These are phyloP conservation scores for Trachythela sp. DNA, from an alignment of 64 coral and sea anemone genomes.

Conservation along the genomic window DNA sequence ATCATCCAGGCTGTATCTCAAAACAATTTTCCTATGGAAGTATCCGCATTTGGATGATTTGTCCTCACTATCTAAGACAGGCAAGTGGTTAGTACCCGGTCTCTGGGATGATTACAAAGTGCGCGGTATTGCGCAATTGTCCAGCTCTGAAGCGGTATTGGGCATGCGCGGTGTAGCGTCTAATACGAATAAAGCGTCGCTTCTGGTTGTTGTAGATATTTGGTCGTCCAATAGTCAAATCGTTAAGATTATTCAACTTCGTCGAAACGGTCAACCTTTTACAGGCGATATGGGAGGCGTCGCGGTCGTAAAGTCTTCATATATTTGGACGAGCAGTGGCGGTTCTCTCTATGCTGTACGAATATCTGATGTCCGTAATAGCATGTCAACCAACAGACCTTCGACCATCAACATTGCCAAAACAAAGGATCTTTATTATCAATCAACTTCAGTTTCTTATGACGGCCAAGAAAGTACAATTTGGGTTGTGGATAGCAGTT, in stretches of 20 bases:
- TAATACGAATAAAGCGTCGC: constrained; percentile 62
- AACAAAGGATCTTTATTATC: constrained; percentile 22
- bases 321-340: constrained; percentile 51
- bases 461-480: constrained; percentile 52
- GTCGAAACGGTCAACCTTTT: constrained; percentile 24
- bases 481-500: constrained; percentile 54
- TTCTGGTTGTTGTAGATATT: constrained; percentile 63
- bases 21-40: constrained; percentile 78
- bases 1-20: constrained; percentile 70
- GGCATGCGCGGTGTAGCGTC: constrained; percentile 86
- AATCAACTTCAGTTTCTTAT: constrained; percentile 69
- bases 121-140: constrained; percentile 60
- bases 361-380: neutral
- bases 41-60: constrained; percentile 92
- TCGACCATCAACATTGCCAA: neutral
- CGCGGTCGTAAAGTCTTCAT: constrained; percentile 18
- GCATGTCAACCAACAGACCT: neutral
- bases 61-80: constrained; percentile 64
- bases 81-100: constrained; percentile 77
- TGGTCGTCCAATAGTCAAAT: constrained; percentile 1
- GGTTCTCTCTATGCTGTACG: constrained; percentile 36
- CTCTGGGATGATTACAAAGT: constrained; percentile 90
- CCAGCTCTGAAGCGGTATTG: constrained; percentile 49
- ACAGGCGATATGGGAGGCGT: neutral
- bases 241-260: constrained; percentile 66